These are phyloP conservation scores for Merluccius polli DNA, from an alignment of 2,797 vertebrate genomes.

Conservation along the genomic window DNA sequence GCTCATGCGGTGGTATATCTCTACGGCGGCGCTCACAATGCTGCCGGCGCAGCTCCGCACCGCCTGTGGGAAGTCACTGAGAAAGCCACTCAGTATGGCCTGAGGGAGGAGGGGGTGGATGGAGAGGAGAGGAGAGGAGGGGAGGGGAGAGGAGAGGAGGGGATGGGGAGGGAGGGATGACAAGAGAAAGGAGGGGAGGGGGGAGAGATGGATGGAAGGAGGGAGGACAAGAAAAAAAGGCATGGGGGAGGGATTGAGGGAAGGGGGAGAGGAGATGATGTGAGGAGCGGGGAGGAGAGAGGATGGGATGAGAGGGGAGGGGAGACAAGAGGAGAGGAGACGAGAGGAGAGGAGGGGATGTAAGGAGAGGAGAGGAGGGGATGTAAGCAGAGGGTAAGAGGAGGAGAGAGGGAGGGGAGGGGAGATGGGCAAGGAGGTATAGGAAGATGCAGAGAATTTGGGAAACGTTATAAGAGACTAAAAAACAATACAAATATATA, in stretches of 20 bases:
- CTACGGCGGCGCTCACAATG: conserved; percentile 82
- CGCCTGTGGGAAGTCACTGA: conserved; percentile 73
- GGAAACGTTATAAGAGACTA: background rate
- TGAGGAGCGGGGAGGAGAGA: too few species aligned
- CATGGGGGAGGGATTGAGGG: too few species aligned
- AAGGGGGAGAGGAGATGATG: too few species aligned
- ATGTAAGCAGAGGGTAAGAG: too few species aligned
- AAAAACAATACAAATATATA: background rate
- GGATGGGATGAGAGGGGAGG: background rate
- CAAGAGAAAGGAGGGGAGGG: too few species aligned
- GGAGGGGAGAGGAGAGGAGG: too few species aligned
- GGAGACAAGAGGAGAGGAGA: background rate
- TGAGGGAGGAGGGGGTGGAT: conserved; percentile 38
- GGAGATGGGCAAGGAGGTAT: background rate
- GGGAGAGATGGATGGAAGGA: too few species aligned
- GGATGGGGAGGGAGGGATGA: too few species aligned
- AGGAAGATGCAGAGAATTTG: background rate
- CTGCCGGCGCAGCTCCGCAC: conserved; percentile 73
- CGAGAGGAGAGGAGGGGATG: too few species aligned
- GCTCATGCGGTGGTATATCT: conserved; percentile 85
- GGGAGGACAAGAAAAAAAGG: too few species aligned
- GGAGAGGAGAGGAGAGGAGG: background rate
- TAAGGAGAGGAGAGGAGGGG: too few species aligned
- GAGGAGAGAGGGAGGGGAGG: too few species aligned
- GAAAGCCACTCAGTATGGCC: conserved; percentile 82